Percentiles rank a stretch among this genome's conserved stretches.
Evolutionary conservation across 2,888 invertebrate species (phyloP).

Genomic region (Lepidocyrtoides sp.): DNA sequence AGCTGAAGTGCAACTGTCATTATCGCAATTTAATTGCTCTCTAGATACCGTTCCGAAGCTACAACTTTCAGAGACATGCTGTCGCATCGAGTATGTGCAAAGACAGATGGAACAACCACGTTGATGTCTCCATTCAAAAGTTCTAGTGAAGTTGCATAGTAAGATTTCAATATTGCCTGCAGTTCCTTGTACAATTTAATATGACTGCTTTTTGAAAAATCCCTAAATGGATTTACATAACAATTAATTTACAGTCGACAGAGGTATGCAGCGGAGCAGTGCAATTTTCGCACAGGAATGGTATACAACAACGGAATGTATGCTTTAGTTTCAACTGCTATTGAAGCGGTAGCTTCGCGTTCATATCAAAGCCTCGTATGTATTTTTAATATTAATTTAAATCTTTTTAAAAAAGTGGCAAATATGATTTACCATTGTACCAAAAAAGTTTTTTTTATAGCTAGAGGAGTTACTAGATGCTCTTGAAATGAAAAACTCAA

Average conservation of each 20-base stretch:
- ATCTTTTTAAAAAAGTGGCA: no score
- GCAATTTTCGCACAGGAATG: slow-evolving; percentile 48
- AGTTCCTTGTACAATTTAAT: background rate
- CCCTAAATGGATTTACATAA: no score
- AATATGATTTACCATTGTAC: no score
- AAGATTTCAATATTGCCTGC: slow-evolving; percentile 9
- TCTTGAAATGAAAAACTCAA: slow-evolving; percentile 64
- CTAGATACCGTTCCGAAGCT: slow-evolving; percentile 58
- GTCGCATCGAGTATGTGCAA: slow-evolving; percentile 55
- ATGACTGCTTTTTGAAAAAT: background rate
- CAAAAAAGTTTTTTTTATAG: slow-evolving; percentile 32
- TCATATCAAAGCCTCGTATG: slow-evolving; percentile 53
- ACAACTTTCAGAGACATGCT: slow-evolving; percentile 66
- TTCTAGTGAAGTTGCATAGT: slow-evolving; percentile 56
- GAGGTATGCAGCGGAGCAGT: slow-evolving; percentile 60
- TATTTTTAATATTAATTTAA: background rate
- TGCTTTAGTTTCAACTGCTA: background rate
- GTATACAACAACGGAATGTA: slow-evolving; percentile 68
- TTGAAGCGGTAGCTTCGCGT: slow-evolving; percentile 35
- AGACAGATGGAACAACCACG: slow-evolving; percentile 27
- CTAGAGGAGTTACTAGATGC: slow-evolving; percentile 47
- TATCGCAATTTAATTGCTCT: no score
- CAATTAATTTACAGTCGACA: slow-evolving; percentile 50
- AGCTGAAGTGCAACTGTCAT: no score
- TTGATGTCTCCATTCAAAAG: slow-evolving; percentile 27